Percentiles rank a stretch among this genome's conserved stretches.
phyloP scores from a whole-genome alignment of 1,140 invertebrate genomes.

The Cydia pomonella region DNA sequence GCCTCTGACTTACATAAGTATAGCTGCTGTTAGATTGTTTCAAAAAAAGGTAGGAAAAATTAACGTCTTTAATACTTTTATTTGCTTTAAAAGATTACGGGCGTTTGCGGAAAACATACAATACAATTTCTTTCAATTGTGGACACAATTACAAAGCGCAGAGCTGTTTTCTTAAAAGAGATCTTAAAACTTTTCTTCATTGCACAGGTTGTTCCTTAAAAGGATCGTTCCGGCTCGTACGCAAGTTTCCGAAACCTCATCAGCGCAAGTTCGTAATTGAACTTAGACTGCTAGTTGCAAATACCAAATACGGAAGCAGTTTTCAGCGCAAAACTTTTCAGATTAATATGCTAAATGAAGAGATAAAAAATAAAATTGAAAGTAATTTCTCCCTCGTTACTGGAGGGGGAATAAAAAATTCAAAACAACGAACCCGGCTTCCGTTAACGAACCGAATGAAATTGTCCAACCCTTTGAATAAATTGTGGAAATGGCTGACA shows the following conservation, averaged over 20 bases:
- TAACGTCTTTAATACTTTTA: no score
- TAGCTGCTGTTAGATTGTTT: no score
- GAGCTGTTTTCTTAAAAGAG: conserved; percentile 10
- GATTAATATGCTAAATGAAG: conserved; percentile 12
- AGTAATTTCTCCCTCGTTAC: conserved; percentile 31
- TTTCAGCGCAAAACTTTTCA: conserved; percentile 10
- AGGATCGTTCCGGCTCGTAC: conserved; percentile 19
- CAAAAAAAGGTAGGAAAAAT: no score
- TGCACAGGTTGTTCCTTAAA: conserved; percentile 18
- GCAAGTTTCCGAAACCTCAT: conserved; percentile 30
- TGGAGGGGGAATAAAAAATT: conserved; percentile 50
- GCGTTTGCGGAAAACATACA: no score
- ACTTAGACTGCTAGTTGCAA: conserved; percentile 20
- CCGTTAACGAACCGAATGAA: conserved; percentile 66
- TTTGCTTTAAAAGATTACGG: no score
- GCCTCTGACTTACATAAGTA: no score
- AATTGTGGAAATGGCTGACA: conserved; percentile 59
- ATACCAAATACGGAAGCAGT: conserved; percentile 9
- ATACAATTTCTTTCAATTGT: background rate
- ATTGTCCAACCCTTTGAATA: conserved; percentile 63
- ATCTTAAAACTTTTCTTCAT: conserved; percentile 3
- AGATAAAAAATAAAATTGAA: conserved; percentile 25
- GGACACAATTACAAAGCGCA: background rate
- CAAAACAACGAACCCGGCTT: conserved; percentile 50
- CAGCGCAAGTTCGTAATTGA: conserved; percentile 28